Evolutionary conservation across 1,140 invertebrate genomes (phyloP), one percentile per base, ranked within the genome.

Genomic region (Reticulitermes speratus): DNA sequence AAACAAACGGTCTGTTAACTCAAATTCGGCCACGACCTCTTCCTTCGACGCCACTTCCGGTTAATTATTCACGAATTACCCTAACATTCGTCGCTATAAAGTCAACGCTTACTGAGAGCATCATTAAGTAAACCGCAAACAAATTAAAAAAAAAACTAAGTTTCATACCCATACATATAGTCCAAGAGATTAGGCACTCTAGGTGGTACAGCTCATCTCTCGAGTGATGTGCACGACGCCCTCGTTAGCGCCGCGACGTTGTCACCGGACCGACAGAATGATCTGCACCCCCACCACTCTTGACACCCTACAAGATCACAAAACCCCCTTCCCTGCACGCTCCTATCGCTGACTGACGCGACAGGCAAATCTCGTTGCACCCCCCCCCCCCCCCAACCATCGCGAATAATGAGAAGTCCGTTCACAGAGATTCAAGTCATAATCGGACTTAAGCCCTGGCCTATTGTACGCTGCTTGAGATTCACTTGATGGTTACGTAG

Each of bases 251-350:
- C 65, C 65, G 65, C n/a, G 65, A 30, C 25, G 25, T 30, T 75
- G 65, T 75, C 65, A 75, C 65, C 65, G 65, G 65, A 75, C 65
- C 65, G 65, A 75, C 65, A 75, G 65, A 30, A 75, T 75, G 65
- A 75, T 75, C 65, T 75, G 65, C 65, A 75, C 25, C 65, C 65
- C n/a, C 65, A 30, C 65, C 65, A 75, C 65, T 75, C 65, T 75
- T 75, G 65, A 75, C 65, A 75, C 65, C 65, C 65, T 30, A 75
- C 65, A 75, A 75, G 65, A 75, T 75, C 25, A 14, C 65, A 75
- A 25, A 75, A 69, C 65, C 65, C 65, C 65, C 65, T 30, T 30
- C 65, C 9, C 65, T 75, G 25, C 1, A 65, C n/a, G 65, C 65
- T 75, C 25, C 65, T 75, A 30, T 75, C n/a, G 65, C 65, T 75